Conservation (phyloP, 2,797 vertebrate genomes). For the Setipinna tenuifilis region DNA sequence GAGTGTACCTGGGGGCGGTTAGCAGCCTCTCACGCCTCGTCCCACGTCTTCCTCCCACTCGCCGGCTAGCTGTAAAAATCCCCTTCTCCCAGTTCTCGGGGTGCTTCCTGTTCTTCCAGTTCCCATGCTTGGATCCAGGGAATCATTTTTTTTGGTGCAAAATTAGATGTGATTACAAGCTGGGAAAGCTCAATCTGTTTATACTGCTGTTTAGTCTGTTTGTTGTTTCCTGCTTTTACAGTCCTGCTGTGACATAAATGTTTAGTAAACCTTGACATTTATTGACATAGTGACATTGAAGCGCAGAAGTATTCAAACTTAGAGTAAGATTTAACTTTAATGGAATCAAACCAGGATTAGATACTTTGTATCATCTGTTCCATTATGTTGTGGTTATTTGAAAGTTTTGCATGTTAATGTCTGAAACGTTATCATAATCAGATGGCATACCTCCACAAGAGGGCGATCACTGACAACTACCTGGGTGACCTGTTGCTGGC, state of each 20-base stretch:
- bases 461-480: constrained; percentile 9
- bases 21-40: neutral
- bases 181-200: constrained; percentile 4
- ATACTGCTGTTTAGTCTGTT: neutral
- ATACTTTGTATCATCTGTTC: neutral
- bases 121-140: neutral
- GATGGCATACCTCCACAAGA: neutral
- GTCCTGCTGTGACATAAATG: neutral
- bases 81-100: neutral
- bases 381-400: neutral
- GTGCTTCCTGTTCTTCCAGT: constrained; percentile 5
- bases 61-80: neutral
- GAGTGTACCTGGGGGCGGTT: neutral
- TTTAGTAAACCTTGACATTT: neutral
- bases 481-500: neutral
- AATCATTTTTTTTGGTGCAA: neutral
- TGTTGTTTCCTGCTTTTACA: constrained; percentile 11
- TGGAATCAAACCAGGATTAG: neutral
- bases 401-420: neutral
- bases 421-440: neutral
- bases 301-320: neutral
- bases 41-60: neutral
- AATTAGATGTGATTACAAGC: neutral
- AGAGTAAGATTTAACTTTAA: neutral
- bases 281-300: neutral